A percentile compares a stretch with the other conserved stretches of the same genome.
phyloP scores from a whole-genome alignment of 1,140 invertebrate species.

The Pogonus chalceus region DNA sequence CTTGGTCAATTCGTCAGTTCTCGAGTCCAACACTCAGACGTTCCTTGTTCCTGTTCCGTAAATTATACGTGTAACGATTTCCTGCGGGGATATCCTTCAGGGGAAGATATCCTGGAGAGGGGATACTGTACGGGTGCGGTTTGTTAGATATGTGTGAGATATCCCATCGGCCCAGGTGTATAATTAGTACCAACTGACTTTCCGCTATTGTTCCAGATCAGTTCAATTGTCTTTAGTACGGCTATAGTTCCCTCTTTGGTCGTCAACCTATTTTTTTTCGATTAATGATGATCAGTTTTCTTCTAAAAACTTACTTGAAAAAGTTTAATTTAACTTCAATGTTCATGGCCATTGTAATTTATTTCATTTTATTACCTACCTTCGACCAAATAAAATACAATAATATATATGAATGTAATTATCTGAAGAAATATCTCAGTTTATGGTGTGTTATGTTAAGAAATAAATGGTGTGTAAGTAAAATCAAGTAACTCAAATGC shows the following conservation, averaged over 20 bases:
- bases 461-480: no score
- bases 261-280: neutral
- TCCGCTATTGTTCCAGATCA: constrained; percentile 2
- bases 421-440: no score
- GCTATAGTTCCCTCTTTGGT: neutral
- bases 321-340: no score
- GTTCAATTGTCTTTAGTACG: neutral
- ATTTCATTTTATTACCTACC: no score
- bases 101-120: neutral
- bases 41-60: constrained; percentile 1
- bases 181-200: neutral
- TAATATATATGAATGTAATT: no score
- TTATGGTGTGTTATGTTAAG: no score
- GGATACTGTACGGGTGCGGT: neutral
- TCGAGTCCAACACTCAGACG: neutral
- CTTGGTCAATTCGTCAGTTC: constrained; percentile 2
- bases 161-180: neutral
- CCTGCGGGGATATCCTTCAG: neutral
- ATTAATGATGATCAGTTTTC: no score
- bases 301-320: no score
- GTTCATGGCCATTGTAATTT: no score
- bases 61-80: constrained; percentile 6
- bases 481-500: no score
- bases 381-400: no score
- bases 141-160: neutral